These are phyloP conservation scores for Opisthocomus hoazin DNA, from an alignment of 2,113 vertebrate genomes.

Conservation along the genomic window DNA sequence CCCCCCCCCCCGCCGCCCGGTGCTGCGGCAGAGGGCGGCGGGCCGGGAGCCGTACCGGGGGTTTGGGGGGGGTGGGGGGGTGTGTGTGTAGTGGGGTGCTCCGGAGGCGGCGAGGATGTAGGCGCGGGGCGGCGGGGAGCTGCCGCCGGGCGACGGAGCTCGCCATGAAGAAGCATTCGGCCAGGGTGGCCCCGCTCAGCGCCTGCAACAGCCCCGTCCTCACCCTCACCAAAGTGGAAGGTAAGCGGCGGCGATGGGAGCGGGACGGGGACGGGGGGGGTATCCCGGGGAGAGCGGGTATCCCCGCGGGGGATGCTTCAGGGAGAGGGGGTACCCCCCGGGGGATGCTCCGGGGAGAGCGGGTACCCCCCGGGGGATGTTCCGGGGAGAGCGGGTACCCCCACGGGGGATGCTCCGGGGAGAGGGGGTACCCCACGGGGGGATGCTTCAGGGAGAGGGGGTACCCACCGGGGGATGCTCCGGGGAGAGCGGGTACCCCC, in stretches of 20 bases:
- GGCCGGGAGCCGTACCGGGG: constrained; percentile 1
- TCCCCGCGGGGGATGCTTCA: not conserved
- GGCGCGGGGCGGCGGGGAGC: constrained; percentile 70
- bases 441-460: not conserved
- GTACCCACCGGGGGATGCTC: not conserved
- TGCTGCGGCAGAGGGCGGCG: constrained; percentile 37
- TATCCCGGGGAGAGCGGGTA: too few species aligned
- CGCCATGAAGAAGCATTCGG: constrained; percentile 95
- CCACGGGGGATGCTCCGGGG: not conserved
- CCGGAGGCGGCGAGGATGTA: constrained; percentile 80
- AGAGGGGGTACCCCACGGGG: not conserved
- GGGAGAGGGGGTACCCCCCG: not conserved
- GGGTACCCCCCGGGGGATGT: not conserved
- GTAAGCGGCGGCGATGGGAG: constrained; percentile 64
- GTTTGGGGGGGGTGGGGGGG: too few species aligned
- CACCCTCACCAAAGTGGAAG: constrained; percentile 97
- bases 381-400: not conserved
- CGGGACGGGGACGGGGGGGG: not conserved
- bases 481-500: not conserved
- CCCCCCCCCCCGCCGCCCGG: constrained; percentile 7
- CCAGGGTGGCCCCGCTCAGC: constrained; percentile 92
- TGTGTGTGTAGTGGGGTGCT: too few species aligned
- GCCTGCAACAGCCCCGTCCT: constrained; percentile 96
- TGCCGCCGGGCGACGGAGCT: constrained; percentile 75
- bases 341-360: not conserved